phyloP scores from a whole-genome alignment of 2,113 vertebrate species.

The Menidia beryllina region DNA sequence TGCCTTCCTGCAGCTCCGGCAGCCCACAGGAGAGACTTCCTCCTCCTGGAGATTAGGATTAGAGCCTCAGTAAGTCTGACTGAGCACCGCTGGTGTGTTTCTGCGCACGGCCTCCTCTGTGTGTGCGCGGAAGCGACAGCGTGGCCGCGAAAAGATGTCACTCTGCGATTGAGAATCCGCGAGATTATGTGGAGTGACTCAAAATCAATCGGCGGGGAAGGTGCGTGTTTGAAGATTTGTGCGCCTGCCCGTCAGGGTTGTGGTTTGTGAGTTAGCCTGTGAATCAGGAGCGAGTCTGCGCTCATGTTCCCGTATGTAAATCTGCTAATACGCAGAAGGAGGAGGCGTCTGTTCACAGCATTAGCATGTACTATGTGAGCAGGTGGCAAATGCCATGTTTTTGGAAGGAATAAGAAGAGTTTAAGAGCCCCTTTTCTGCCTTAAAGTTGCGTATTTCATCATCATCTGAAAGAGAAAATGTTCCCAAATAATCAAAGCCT shows the following conservation, averaged over 20 bases:
- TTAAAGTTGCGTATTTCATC: slow-evolving; percentile 42
- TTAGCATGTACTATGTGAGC: slow-evolving; percentile 25
- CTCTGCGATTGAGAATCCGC: slow-evolving; percentile 19
- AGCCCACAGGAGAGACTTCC: slow-evolving; percentile 58
- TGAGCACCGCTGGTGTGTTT: slow-evolving; percentile 60
- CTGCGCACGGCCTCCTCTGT: neutral
- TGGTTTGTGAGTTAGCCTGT: slow-evolving; percentile 32
- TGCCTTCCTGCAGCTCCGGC: slow-evolving; percentile 43
- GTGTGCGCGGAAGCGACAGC: slow-evolving; percentile 5
- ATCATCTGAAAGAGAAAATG: slow-evolving; percentile 15
- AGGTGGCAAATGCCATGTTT: slow-evolving; percentile 63
- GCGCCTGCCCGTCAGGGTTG: neutral
- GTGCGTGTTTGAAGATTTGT: slow-evolving; percentile 1
- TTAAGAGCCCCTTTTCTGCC: slow-evolving; percentile 40
- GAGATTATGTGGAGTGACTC: slow-evolving; percentile 16
- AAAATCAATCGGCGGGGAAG: slow-evolving; percentile 19
- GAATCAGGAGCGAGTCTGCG: slow-evolving; percentile 27
- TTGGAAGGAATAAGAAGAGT: slow-evolving; percentile 55
- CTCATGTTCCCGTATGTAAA: slow-evolving; percentile 48
- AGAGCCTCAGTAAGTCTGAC: slow-evolving; percentile 73
- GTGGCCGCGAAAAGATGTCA: slow-evolving; percentile 26
- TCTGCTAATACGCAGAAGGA: slow-evolving; percentile 36
- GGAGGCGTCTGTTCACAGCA: slow-evolving; percentile 46
- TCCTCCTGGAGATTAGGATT: slow-evolving; percentile 76
- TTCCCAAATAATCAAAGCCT: slow-evolving; percentile 18